Evolutionary conservation across 2,888 invertebrate genomes (phyloP).

Genomic region (Monoplex corrugatus): DNA sequence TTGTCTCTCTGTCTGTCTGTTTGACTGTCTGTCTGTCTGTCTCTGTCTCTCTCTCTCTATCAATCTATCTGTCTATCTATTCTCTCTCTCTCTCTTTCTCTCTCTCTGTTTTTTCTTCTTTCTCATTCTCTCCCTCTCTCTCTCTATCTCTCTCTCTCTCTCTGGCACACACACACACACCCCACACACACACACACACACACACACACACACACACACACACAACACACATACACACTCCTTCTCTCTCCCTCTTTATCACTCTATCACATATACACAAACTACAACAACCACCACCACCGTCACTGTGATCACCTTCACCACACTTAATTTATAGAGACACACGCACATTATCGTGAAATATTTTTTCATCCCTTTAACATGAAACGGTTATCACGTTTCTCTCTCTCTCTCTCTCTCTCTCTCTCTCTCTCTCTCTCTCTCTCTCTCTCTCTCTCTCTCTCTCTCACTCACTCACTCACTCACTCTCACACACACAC

Average conservation of each 20-base stretch:
- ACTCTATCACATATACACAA: too few relatives aligned
- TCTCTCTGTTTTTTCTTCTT: neutral
- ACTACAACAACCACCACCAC: too few relatives aligned
- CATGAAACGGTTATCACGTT: too few relatives aligned
- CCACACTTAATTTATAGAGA: too few relatives aligned
- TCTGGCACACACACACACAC: neutral
- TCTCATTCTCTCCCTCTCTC: neutral
- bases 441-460: neutral
- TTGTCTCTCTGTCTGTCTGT: neutral
- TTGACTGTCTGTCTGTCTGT: neutral
- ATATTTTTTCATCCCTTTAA: too few relatives aligned
- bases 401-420: slow-evolving; percentile 22
- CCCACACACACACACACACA: neutral
- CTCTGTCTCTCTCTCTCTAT: neutral
- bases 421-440: neutral
- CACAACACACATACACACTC: slow-evolving; percentile 16
- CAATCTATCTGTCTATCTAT: too few relatives aligned
- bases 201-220: slow-evolving; percentile 31
- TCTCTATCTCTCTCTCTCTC: neutral
- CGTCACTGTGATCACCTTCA: too few relatives aligned
- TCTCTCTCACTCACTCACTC: neutral
- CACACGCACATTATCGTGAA: too few relatives aligned
- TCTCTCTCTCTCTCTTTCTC: neutral
- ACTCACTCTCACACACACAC: slow-evolving; percentile 14
- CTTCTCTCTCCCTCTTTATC: neutral